Evolutionary conservation across 2,113 vertebrate genomes (phyloP), one percentile per base, ranked within the genome.

Genomic region (Ascaphus truei): DNA sequence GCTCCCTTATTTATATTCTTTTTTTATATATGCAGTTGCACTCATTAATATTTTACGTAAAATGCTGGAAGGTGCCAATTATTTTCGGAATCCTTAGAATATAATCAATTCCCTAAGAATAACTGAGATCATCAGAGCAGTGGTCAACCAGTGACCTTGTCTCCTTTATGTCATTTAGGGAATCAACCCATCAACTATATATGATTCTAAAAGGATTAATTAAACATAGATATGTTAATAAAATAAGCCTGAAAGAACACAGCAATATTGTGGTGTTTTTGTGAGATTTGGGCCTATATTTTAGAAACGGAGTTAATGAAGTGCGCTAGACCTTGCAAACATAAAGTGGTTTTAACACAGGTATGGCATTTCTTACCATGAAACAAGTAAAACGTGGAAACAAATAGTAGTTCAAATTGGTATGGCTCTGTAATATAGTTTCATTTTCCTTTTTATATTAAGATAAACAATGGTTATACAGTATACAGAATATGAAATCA

Each of bases 31-130:
- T 58, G 47, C 52, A 18, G 52, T 58, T 58, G 36, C 52, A 22
- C 41, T 68, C 53, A 68, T 68, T 68, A 68, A 68, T 68, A 68
- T 58, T 58, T 68, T 68, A 57, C 27, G 34, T 23, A 43, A 55
- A 66, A 55, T 43, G 63, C 63, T 43, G 34, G 34, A 27, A 68
- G 52, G 52, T 58, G 65, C 65, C 53, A 68, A 68, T 68, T 66
- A 66, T 55, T 66, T 65, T 68, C 29, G 33, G 52, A 68, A 58
- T 68, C 27, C 41, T 66, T 43, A 55, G 45, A 58, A 68, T 58
- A 58, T 30, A 68, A 57, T 57, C 39, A 33, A 48, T 68, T 58
- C 39, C 15, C 15, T 36, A 68, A 56, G 39, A 68, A 68, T 57
- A 68, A 58, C 53, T 47, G 20, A 41, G 37, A 51, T 56, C 13